These are phyloP conservation scores for Ennomos fuscantarius DNA, from an alignment of 2,888 invertebrate species.

Conservation along the genomic window DNA sequence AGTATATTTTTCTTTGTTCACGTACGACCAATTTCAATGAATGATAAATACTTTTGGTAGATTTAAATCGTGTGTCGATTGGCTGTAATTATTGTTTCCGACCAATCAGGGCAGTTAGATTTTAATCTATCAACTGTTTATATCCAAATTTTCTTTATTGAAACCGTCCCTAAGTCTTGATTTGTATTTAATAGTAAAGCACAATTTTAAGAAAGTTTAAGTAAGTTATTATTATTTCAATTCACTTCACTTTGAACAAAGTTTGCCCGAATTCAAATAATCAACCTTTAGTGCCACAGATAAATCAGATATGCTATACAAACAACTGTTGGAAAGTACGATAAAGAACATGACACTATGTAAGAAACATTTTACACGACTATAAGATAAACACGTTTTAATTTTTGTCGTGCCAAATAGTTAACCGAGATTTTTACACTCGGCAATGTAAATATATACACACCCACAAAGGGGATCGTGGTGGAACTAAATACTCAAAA, in stretches of 20 bases:
- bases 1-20: too few species aligned
- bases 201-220: too few species aligned
- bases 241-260: conserved; percentile 6
- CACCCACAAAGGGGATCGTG: conserved; percentile 1
- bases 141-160: too few species aligned
- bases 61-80: too few species aligned
- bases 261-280: background rate
- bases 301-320: conserved; percentile 2
- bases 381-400: background rate
- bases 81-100: too few species aligned
- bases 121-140: too few species aligned
- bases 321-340: background rate
- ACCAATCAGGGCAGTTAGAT: too few species aligned
- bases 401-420: background rate
- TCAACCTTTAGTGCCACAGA: background rate
- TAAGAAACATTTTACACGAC: background rate
- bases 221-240: too few species aligned
- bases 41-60: too few species aligned
- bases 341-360: background rate
- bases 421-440: conserved; percentile 9
- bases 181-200: too few species aligned
- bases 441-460: conserved; percentile 12
- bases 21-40: too few species aligned
- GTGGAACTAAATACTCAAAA: conserved; percentile 42
- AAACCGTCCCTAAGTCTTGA: too few species aligned